Percentiles rank a stretch among this genome's conserved stretches.
Conservation (phyloP, 1,140 invertebrate genomes). For the Anastrepha ludens region DNA sequence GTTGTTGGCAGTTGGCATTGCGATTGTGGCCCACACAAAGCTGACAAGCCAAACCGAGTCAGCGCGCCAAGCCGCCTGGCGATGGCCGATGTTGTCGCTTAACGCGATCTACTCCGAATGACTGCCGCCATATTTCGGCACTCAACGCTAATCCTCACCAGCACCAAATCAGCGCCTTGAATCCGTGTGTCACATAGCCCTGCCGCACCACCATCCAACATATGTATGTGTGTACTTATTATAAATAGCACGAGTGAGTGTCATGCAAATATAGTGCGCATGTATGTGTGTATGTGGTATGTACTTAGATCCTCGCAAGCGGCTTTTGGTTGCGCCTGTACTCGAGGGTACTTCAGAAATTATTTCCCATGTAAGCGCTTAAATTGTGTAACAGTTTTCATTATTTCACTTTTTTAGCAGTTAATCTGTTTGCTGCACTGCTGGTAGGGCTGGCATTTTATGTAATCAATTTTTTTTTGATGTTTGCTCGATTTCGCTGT, state of each 20-base stretch:
- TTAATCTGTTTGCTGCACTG: constrained; percentile 58
- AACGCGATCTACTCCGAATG: constrained; percentile 57
- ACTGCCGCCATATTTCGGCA: constrained; percentile 57
- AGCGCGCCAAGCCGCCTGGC: neutral
- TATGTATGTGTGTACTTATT: neutral
- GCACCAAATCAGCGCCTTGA: constrained; percentile 25
- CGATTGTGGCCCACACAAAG: constrained; percentile 55
- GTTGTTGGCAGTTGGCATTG: constrained; percentile 24
- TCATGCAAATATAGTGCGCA: neutral
- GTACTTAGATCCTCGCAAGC: neutral
- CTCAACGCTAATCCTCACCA: constrained; percentile 54
- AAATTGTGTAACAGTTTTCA: constrained; percentile 54
- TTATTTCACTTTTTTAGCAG: constrained; percentile 24
- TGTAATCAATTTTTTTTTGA: neutral
- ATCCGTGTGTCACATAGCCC: neutral
- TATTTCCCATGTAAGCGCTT: constrained; percentile 58
- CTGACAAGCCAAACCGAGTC: constrained; percentile 59
- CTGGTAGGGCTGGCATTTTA: constrained; percentile 3
- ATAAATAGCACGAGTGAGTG: neutral
- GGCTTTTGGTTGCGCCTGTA: neutral
- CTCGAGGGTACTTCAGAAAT: constrained; percentile 57
- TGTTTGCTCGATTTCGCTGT: neutral
- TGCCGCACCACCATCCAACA: neutral
- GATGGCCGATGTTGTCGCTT: constrained; percentile 53
- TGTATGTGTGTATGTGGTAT: neutral